Evolutionary conservation across 2,113 vertebrate genomes (phyloP), one percentile per base, ranked within the genome.

Genomic region (Solea senegalensis): DNA sequence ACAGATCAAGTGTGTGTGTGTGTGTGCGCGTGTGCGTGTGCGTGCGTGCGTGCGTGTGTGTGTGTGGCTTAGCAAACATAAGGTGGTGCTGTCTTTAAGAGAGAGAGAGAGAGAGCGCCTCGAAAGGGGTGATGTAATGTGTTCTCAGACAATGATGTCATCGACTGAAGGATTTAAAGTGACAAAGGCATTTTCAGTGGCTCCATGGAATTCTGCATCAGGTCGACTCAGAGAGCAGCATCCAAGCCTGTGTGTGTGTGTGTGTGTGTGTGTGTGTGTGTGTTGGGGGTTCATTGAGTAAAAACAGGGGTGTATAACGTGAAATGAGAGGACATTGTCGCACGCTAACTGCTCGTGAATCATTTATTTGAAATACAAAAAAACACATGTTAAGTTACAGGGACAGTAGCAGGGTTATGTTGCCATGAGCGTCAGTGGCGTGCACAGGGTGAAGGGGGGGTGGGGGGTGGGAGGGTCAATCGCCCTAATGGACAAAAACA

Each of bases 91-190:
- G 87, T 90, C 89, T 91, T 90, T 91, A 89, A 90, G 89, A 85
- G 89, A 74, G 90, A 83, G 84, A 81, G 90, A 43, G 54, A 55
- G 88, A 76, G 90, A 83, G 84, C 81, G 90, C 90, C 90, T 89
- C 88, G 88, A 86, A 94, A 94, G 91, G 84, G 92, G 86, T 94
- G 94, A 94, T 94, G 93, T 94, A 94, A 94, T 94, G 92, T 92
- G 89, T 90, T 94, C 92, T 91, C 91, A 92, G 93, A 92, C 90
- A 91, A 93, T 94, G 94, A 94, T 94, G 92, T 94, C 94, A 94
- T 94, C 91, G 75, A 70, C 85, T 88, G 86, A 91, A 90, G 88
- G 85, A 92, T 92, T 92, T 92, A 92, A 92, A 92, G 89, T 91
- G 86, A 90, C 89, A 92, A 91, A 90, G 90, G 83, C 89, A 40